phyloP scores from a whole-genome alignment of 2,888 invertebrate species.

The Xylota sylvarum region DNA sequence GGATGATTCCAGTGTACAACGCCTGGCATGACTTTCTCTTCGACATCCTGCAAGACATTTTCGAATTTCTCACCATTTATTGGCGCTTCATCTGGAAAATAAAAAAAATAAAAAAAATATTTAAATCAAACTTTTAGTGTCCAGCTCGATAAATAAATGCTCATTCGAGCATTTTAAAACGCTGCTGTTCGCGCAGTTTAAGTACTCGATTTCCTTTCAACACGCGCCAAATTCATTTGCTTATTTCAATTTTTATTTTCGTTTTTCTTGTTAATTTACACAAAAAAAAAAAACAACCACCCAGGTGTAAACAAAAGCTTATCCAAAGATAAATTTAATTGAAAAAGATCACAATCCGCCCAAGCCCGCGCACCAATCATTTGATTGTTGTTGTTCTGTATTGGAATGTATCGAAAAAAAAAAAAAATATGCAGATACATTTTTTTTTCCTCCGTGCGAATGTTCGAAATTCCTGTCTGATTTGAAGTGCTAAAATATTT shows the following conservation, averaged over 20 bases:
- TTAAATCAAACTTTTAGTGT: slow-evolving; percentile 13
- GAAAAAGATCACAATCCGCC: not conserved
- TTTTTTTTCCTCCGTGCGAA: not conserved
- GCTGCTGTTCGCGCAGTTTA: slow-evolving; percentile 5
- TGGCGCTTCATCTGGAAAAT: slow-evolving; percentile 87
- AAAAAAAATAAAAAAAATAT: slow-evolving; percentile 14
- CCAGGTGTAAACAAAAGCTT: slow-evolving; percentile 16
- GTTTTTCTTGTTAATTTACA: slow-evolving; percentile 21
- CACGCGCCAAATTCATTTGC: slow-evolving; percentile 42
- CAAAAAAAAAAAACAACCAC: slow-evolving; percentile 3
- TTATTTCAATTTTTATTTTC: slow-evolving; percentile 32
- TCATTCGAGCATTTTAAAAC: not conserved
- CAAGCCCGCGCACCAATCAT: not conserved
- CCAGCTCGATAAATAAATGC: not conserved
- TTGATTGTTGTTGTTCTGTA: not conserved
- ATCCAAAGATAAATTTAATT: slow-evolving; percentile 24
- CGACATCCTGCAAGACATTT: slow-evolving; percentile 91
- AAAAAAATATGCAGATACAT: not conserved
- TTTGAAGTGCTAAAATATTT: slow-evolving; percentile 18
- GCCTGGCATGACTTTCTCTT: slow-evolving; percentile 92
- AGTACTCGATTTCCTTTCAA: slow-evolving; percentile 10
- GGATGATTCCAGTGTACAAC: slow-evolving; percentile 98
- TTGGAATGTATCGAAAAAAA: slow-evolving; percentile 13
- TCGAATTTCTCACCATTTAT: slow-evolving; percentile 90
- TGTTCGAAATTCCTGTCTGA: slow-evolving; percentile 18